Evolutionary conservation across 2,888 invertebrate genomes (phyloP).

Genomic region (Volucella zonaria): DNA sequence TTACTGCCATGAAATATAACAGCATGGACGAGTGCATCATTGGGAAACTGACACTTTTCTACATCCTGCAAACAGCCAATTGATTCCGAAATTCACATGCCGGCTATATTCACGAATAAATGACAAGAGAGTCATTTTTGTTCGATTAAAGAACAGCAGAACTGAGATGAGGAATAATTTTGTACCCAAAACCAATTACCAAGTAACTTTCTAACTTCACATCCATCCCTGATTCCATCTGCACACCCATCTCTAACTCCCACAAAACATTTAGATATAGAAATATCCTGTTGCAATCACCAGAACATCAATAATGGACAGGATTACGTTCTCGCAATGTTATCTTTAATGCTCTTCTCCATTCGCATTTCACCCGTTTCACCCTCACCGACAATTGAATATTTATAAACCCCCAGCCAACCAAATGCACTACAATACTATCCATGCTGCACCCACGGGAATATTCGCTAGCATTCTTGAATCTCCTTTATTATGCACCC

Average conservation of each 20-base stretch:
- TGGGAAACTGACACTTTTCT: no score
- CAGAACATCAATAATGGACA: constrained; percentile 58
- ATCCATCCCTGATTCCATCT: no score
- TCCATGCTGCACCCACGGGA: constrained; percentile 45
- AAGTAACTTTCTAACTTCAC: no score
- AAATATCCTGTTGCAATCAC: constrained; percentile 55
- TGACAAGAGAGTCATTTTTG: no score
- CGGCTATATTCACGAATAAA: no score
- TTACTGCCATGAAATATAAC: no score
- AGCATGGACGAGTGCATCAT: no score
- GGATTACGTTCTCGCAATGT: constrained; percentile 44
- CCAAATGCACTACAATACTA: constrained; percentile 44
- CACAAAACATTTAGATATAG: background rate
- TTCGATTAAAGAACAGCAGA: background rate
- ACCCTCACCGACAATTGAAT: constrained; percentile 40
- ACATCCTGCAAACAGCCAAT: no score
- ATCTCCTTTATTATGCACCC: constrained; percentile 64
- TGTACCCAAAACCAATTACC: constrained; percentile 39
- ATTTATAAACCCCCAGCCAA: constrained; percentile 49
- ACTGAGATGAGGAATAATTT: constrained; percentile 23
- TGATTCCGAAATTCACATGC: no score
- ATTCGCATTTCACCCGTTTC: no score
- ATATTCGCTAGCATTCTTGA: constrained; percentile 38
- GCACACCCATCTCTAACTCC: background rate
- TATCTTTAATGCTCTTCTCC: constrained; percentile 29